Percentiles rank a stretch among this genome's conserved stretches.
These are phyloP conservation scores for Psettodes erumei DNA, from an alignment of 2,113 vertebrate species.

Conservation along the genomic window DNA sequence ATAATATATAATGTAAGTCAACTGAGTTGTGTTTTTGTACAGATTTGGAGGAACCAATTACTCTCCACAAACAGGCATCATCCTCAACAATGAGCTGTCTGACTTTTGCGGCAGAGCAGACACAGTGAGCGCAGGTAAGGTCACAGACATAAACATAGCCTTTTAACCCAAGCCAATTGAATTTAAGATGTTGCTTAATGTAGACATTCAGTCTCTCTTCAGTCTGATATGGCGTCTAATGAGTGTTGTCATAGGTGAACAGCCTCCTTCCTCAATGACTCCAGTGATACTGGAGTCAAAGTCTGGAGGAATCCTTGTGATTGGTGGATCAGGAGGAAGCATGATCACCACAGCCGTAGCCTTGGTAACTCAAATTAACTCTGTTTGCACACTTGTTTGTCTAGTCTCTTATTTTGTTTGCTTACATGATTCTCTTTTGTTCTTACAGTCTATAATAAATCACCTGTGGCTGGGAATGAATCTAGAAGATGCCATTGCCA, in stretches of 20 bases:
- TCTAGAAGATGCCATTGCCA: slow-evolving; percentile 81
- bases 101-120: slow-evolving; percentile 86
- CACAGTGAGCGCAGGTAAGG: slow-evolving; percentile 78
- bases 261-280: slow-evolving; percentile 92
- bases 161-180: background rate
- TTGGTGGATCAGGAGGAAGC: slow-evolving; percentile 90
- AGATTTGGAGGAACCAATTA: slow-evolving; percentile 93
- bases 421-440: slow-evolving; percentile 10
- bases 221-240: slow-evolving; percentile 19
- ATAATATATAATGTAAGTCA: background rate
- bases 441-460: slow-evolving; percentile 85
- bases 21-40: slow-evolving; percentile 6
- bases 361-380: slow-evolving; percentile 80
- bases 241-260: slow-evolving; percentile 82
- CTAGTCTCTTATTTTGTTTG: slow-evolving; percentile 8
- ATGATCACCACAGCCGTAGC: slow-evolving; percentile 86
- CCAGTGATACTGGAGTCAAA: slow-evolving; percentile 86
- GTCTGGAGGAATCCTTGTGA: slow-evolving; percentile 85
- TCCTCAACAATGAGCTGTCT: slow-evolving; percentile 93
- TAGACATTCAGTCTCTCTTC: background rate
- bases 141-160: background rate
- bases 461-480: slow-evolving; percentile 87
- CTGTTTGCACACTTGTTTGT: background rate
- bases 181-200: background rate
- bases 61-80: slow-evolving; percentile 89